phyloP scores from a whole-genome alignment of 2,113 vertebrate genomes.

The Pangasianodon hypophthalmus region DNA sequence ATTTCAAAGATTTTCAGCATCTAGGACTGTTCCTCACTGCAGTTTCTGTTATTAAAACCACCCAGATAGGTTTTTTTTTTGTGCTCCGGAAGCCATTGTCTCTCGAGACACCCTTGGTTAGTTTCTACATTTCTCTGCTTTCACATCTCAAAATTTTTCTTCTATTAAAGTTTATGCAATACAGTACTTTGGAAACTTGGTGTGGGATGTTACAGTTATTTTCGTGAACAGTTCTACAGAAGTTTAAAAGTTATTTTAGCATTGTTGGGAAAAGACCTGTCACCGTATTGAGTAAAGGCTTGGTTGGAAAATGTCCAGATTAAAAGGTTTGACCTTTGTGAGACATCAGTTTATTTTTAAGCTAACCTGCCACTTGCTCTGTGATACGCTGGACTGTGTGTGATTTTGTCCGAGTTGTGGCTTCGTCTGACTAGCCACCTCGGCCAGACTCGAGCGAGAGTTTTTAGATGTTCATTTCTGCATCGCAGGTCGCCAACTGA shows the following conservation, averaged over 20 bases:
- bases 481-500: conserved; percentile 70
- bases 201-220: not conserved
- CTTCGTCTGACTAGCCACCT: conserved; percentile 43
- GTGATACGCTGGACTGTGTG: not conserved
- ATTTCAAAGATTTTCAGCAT: conserved; percentile 53
- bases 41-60: conserved; percentile 47
- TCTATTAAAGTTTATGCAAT: not conserved
- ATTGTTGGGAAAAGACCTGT: not conserved
- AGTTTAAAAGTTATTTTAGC: not conserved
- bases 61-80: conserved; percentile 27
- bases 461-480: conserved; percentile 68
- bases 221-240: conserved; percentile 2
- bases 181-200: not conserved
- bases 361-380: not conserved
- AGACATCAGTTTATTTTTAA: not conserved
- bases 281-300: not conserved
- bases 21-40: conserved; percentile 45
- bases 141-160: conserved; percentile 39
- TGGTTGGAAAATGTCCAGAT: not conserved
- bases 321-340: not conserved
- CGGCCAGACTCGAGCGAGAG: conserved; percentile 47
- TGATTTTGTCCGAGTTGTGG: conserved; percentile 45
- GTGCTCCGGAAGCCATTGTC: conserved; percentile 50
- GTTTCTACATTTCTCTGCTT: conserved; percentile 48
- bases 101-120: conserved; percentile 36